Evolutionary conservation across 1,140 invertebrate genomes (phyloP).

Genomic region (Homarus americanus): DNA sequence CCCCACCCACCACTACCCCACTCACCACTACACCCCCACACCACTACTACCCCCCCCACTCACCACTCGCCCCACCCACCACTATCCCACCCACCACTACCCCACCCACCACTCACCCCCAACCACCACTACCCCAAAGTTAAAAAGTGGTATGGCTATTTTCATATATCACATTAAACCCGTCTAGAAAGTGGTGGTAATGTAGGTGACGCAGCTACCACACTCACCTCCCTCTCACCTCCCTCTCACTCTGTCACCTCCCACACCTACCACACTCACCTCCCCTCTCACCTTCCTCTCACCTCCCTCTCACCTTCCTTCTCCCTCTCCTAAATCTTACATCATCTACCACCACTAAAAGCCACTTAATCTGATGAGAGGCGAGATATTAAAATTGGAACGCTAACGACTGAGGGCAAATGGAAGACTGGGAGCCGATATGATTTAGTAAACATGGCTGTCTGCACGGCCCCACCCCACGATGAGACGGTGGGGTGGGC

Average conservation of each 20-base stretch:
- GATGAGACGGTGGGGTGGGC: not conserved
- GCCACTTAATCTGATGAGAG: constrained; percentile 61
- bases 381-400: constrained; percentile 36
- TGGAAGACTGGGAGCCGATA: constrained; percentile 39
- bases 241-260: not conserved
- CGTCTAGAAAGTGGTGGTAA: too few relatives aligned
- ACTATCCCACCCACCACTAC: not conserved
- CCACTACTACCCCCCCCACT: not conserved
- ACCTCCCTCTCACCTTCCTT: too few relatives aligned
- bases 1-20: not conserved
- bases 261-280: not conserved
- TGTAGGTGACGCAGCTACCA: too few relatives aligned
- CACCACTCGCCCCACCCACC: not conserved
- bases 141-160: constrained; percentile 26
- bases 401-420: constrained; percentile 32
- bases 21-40: not conserved
- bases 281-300: not conserved
- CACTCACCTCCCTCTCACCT: not conserved
- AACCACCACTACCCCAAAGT: not conserved
- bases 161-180: constrained; percentile 20
- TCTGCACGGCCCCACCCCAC: not conserved
- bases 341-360: constrained; percentile 35
- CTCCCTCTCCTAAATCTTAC: constrained; percentile 19
- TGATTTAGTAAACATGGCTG: constrained; percentile 29
- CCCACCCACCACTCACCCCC: not conserved